Base-by-base conservation (phyloP, 2,797 vertebrate species). In the Chaunax sp. region DNA sequence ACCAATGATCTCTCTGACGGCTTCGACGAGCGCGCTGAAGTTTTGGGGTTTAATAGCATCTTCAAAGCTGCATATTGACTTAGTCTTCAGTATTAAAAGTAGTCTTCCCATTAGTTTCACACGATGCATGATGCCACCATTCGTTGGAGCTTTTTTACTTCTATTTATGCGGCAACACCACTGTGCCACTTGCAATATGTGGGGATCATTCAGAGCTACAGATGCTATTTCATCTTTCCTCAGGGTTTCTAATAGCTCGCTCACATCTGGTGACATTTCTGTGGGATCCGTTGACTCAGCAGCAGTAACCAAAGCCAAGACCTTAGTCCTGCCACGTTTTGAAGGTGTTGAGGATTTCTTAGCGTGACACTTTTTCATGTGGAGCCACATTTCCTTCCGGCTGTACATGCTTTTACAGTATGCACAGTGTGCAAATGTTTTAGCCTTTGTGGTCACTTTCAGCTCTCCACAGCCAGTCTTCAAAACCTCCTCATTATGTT, bases 401-500 rank as follows among this genome's bases (percentile, higher is more conserved):
- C 1, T 0, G 25, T 18, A 83, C 55, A 84, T 43, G 22, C 18
- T 18, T 74, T 89, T 87, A 64, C 89, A 91, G 5, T 85, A 86
- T 0, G 77, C 18, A 38, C 89, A 91, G 9, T 53, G 7, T 3
- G 67, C 71, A 14, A 52, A 45, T 1, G 4, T 6, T 51, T 82
- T 26, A 4, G 5, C 1, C 19, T 19, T 38, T 43, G 11, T 41
- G n/a, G 0, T 69, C 5, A 88, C 15, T 69, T 86, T 90, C 22
- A 86, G 66, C 14, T 44, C 15, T 52, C 88, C 86, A 5, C 6
- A 2, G 1, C 25, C 5, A 13, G 44, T 71, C 41, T 20, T 69
- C 40, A 82, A 15, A 33, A 85, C 83, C 50, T 81, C 22, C 43
- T 78, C n/a, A 59, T 89, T 89, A 16, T 90, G 83, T 77, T 74